Conservation (phyloP, 2,888 invertebrate genomes). For the Opisthograptis luteolata region DNA sequence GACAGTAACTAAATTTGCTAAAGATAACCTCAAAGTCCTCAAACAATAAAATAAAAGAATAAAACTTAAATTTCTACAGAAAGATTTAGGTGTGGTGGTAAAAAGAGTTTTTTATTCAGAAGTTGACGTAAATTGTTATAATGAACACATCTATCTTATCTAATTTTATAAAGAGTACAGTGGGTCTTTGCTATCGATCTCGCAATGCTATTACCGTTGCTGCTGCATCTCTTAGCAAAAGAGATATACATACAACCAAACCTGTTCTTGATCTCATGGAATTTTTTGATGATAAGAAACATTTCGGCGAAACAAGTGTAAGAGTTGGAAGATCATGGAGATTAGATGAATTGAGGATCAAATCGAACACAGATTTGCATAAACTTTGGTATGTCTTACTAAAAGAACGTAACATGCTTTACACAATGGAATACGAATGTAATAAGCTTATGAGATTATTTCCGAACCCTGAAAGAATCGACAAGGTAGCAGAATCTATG, state of each 20-base stretch:
- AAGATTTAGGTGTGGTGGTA: too few species aligned
- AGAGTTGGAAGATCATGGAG: conserved; percentile 95
- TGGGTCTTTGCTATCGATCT: conserved; percentile 46
- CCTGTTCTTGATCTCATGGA: conserved; percentile 87
- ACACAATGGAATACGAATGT: conserved; percentile 96
- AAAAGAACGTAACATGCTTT: conserved; percentile 98
- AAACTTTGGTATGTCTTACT: conserved; percentile 96
- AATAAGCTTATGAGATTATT: conserved; percentile 87
- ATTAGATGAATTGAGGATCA: conserved; percentile 95
- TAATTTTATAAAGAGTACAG: conserved; percentile 46
- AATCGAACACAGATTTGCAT: conserved; percentile 97
- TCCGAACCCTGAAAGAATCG: conserved; percentile 96
- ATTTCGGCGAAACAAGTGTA: conserved; percentile 91
- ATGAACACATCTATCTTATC: conserved; percentile 49
- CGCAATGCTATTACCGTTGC: conserved; percentile 46
- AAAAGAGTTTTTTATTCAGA: too few species aligned
- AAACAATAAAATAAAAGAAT: too few species aligned
- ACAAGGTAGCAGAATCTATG: conserved; percentile 98
- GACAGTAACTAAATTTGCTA: too few species aligned
- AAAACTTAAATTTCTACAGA: too few species aligned
- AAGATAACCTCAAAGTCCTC: too few species aligned
- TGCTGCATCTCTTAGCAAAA: conserved; percentile 37
- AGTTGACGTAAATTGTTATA: background rate
- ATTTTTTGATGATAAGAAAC: conserved; percentile 94
- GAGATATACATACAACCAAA: conserved; percentile 67